These are phyloP conservation scores for Enteromius afrohamiltoni DNA, from an alignment of 2,797 vertebrate genomes.

Conservation along the genomic window DNA sequence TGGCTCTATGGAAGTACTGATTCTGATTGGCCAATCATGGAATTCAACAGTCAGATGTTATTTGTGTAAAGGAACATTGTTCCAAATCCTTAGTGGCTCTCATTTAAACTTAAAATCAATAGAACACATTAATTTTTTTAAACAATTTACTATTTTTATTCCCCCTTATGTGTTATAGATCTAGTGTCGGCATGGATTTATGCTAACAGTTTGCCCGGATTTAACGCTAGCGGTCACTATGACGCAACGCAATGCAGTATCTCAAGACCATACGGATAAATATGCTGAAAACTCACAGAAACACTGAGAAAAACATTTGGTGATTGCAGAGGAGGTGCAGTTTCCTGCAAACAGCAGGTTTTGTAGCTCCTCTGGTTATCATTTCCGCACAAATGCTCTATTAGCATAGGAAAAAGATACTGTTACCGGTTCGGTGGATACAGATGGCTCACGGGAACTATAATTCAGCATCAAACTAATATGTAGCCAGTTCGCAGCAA, in stretches of 20 bases:
- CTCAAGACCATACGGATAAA: not conserved
- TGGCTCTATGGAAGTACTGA: not conserved
- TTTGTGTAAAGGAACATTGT: not conserved
- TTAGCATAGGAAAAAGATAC: constrained; percentile 32
- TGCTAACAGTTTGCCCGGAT: not conserved
- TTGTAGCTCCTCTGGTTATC: constrained; percentile 21
- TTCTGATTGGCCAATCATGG: constrained; percentile 15
- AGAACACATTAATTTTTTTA: not conserved
- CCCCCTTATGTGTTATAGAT: not conserved
- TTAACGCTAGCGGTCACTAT: not conserved
- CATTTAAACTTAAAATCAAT: not conserved
- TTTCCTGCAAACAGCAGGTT: constrained; percentile 17
- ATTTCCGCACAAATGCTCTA: constrained; percentile 13
- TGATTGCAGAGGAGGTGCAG: constrained; percentile 2
- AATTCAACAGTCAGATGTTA: not conserved
- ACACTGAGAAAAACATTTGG: not conserved
- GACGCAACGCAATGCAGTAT: not conserved
- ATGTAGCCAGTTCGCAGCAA: constrained; percentile 34
- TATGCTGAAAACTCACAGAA: not conserved
- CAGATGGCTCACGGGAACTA: constrained; percentile 41
- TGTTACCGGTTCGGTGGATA: constrained; percentile 56
- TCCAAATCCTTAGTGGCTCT: not conserved
- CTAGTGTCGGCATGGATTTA: not conserved
- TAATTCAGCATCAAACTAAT: constrained; percentile 61
- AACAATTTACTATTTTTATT: not conserved